Percentiles rank a stretch among this genome's conserved stretches.
phyloP scores from a whole-genome alignment of 2,797 vertebrate species.

The Menidia menidia region DNA sequence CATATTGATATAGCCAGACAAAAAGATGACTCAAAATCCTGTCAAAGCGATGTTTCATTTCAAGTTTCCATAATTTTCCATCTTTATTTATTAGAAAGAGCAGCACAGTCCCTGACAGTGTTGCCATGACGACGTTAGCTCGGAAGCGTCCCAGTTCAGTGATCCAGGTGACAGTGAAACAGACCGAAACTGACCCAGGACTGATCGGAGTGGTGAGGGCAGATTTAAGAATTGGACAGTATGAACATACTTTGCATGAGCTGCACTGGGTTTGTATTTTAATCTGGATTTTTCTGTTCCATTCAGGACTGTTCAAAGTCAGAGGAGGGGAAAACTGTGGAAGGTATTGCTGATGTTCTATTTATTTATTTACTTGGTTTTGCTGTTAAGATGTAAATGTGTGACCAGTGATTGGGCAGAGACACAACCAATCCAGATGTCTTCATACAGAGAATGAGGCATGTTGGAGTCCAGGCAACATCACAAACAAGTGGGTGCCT shows the following conservation, averaged over 20 bases:
- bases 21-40: background rate
- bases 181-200: constrained; percentile 81
- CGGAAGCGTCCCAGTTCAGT: constrained; percentile 85
- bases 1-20: background rate
- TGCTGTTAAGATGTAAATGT: too few relatives aligned
- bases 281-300: constrained; percentile 21
- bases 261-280: background rate
- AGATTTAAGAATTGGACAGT: background rate
- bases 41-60: constrained; percentile 16
- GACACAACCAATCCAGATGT: too few relatives aligned
- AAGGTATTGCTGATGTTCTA: constrained; percentile 65
- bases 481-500: background rate
- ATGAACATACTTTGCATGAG: background rate
- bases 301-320: constrained; percentile 81
- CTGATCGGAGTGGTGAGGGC: constrained; percentile 83
- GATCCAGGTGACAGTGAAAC: constrained; percentile 87
- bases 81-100: constrained; percentile 74
- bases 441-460: too few relatives aligned
- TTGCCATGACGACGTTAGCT: constrained; percentile 81
- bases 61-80: constrained; percentile 6
- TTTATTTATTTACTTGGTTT: too few relatives aligned
- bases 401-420: too few relatives aligned
- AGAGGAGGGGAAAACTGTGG: constrained; percentile 74
- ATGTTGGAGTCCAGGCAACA: too few relatives aligned
- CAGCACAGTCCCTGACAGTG: constrained; percentile 82